Evolutionary conservation across 2,888 invertebrate species (phyloP).

Genomic region (Drosophila peninsularis): DNA sequence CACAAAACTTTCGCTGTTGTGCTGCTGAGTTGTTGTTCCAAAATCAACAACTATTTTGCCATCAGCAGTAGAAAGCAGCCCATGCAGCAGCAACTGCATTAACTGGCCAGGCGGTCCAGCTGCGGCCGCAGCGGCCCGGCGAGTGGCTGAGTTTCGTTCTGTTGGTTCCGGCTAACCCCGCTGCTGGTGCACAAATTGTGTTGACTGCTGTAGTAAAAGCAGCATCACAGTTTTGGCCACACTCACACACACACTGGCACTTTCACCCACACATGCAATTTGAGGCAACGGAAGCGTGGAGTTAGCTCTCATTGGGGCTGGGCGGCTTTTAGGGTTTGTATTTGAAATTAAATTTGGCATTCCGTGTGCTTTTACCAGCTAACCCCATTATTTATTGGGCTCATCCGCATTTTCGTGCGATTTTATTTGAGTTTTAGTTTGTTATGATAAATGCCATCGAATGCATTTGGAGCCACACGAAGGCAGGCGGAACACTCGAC

Average conservation of each 20-base stretch:
- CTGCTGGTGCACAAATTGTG: slow-evolving; percentile 17
- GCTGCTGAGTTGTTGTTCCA: slow-evolving; percentile 23
- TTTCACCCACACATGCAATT: slow-evolving; percentile 20
- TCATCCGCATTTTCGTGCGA: slow-evolving; percentile 10
- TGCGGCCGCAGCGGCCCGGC: background rate
- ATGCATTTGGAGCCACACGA: slow-evolving; percentile 45
- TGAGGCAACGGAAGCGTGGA: slow-evolving; percentile 22
- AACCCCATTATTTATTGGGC: background rate
- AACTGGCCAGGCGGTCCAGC: slow-evolving; percentile 45
- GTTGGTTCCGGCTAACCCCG: slow-evolving; percentile 12
- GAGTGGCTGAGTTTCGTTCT: background rate
- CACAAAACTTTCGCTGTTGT: slow-evolving; percentile 19
- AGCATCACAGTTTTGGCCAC: slow-evolving; percentile 48
- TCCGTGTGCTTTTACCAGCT: slow-evolving; percentile 1
- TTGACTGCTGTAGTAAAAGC: slow-evolving; percentile 25
- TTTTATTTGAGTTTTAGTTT: slow-evolving; percentile 39
- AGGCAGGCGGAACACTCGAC: slow-evolving; percentile 10
- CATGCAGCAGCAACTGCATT: slow-evolving; percentile 59
- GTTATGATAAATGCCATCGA: slow-evolving; percentile 63
- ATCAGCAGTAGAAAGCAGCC: no score
- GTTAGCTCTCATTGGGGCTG: slow-evolving; percentile 64
- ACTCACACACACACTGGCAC: slow-evolving; percentile 27
- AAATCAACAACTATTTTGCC: slow-evolving; percentile 53
- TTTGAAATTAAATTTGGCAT: slow-evolving; percentile 74
- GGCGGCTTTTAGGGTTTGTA: slow-evolving; percentile 54